These are phyloP conservation scores for Cordilura impudica DNA, from an alignment of 2,888 invertebrate genomes.

Conservation along the genomic window DNA sequence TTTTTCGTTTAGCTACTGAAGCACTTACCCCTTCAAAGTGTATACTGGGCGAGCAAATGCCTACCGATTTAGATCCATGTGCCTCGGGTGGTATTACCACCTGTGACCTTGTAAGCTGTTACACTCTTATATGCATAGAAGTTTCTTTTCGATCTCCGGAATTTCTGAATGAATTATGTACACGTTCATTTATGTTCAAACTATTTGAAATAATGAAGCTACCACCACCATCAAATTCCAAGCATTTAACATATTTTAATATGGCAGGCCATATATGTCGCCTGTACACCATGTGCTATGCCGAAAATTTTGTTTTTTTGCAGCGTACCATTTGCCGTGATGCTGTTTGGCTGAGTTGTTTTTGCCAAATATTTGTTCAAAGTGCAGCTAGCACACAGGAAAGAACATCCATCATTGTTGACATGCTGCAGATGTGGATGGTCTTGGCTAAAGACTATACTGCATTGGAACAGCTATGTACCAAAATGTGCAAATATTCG, in stretches of 20 bases:
- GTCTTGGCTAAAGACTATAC: conserved; percentile 70
- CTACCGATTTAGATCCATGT: conserved; percentile 45
- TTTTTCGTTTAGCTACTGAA: conserved; percentile 61
- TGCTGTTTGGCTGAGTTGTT: conserved; percentile 65
- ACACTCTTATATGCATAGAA: conserved; percentile 66
- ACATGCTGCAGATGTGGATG: conserved; percentile 67
- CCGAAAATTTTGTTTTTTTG: conserved; percentile 67
- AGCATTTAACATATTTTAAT: conserved; percentile 56
- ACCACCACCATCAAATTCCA: conserved; percentile 31
- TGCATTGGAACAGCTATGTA: conserved; percentile 68
- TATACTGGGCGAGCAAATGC: conserved; percentile 55
- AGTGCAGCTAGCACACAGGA: conserved; percentile 35
- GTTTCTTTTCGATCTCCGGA: conserved; percentile 62
- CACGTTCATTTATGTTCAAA: conserved; percentile 67
- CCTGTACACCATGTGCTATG: conserved; percentile 70
- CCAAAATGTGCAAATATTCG: conserved; percentile 62
- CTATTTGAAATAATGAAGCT: conserved; percentile 70
- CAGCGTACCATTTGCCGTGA: conserved; percentile 73
- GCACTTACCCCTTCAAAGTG: conserved; percentile 47
- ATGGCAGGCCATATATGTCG: conserved; percentile 73
- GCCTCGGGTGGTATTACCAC: conserved; percentile 57
- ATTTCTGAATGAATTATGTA: conserved; percentile 66
- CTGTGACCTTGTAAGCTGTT: conserved; percentile 70
- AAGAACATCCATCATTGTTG: conserved; percentile 26
- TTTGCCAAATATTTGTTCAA: conserved; percentile 55